Evolutionary conservation across 2,888 invertebrate genomes (phyloP).

Genomic region (Apotomis capreana): DNA sequence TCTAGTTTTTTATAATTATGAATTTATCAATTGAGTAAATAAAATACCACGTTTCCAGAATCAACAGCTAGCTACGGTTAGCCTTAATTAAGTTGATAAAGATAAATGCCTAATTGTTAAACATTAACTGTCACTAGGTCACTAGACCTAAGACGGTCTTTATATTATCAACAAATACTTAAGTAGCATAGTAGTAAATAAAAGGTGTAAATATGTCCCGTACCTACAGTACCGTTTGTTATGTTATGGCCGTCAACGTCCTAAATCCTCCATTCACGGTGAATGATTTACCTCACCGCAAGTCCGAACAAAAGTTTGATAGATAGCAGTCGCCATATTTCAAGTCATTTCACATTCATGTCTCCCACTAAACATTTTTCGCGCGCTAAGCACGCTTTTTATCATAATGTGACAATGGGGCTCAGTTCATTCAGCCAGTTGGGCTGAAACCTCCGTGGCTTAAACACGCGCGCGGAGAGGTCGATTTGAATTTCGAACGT

Average conservation of each 20-base stretch:
- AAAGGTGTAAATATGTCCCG: neutral
- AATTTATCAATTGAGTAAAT: too few relatives aligned
- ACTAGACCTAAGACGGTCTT: too few relatives aligned
- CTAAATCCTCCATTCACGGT: neutral
- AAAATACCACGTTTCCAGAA: too few relatives aligned
- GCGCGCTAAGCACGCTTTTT: conserved; percentile 33
- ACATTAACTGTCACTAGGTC: too few relatives aligned
- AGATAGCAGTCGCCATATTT: conserved; percentile 21
- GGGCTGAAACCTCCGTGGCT: conserved; percentile 22
- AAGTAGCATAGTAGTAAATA: too few relatives aligned
- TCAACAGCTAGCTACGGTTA: too few relatives aligned
- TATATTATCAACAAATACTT: too few relatives aligned
- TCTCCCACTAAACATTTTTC: conserved; percentile 24
- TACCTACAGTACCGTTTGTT: neutral
- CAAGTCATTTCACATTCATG: conserved; percentile 33
- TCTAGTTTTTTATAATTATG: too few relatives aligned
- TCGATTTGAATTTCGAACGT: conserved; percentile 10
- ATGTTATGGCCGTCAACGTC: neutral
- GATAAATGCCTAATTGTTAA: too few relatives aligned
- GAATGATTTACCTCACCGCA: neutral
- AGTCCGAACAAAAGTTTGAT: conserved; percentile 23
- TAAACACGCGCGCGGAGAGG: conserved; percentile 19
- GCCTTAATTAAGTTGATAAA: too few relatives aligned
- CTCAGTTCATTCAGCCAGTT: conserved; percentile 35
- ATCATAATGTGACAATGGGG: conserved; percentile 30